Evolutionary conservation across 2,888 invertebrate species (phyloP), one percentile per base, ranked within the genome.

Genomic region (Copidosoma aretas): DNA sequence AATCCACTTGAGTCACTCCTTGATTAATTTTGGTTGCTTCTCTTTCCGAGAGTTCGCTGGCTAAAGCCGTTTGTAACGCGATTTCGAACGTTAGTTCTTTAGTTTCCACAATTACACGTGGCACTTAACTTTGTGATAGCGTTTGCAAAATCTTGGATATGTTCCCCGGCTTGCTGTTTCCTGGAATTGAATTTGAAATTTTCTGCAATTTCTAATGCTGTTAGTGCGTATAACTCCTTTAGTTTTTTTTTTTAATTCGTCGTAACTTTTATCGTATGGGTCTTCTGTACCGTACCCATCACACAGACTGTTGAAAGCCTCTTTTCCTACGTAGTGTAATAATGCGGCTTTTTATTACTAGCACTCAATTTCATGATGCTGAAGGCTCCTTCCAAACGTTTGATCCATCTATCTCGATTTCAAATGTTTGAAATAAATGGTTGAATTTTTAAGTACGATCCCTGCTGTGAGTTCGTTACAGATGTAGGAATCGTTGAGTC

Each of bases 321-420:
- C 22, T 10, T 41, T 21, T 10, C 59, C 59, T 5, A 59, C 17
- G 59, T 59, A 5, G 39, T 59, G 59, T 43, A 59, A 24, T 3
- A 59, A 19, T 46, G 5, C 10, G 41, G n/a, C 14, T 10, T 43
- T 10, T 46, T 41, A 21, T 43, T 17, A 1, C 41, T 10, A 22
- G 10, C 59, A 10, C 4, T n/a, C 14, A 59, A 15, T 19, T 59
- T 59, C 46, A 59, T 41, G 5, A 59, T 21, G 1, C 4, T 19
- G 24, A 59, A 59, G 5, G 43, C 59, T 5, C 59, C 59, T 59
- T 43, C 43, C 8, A 41, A 21, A 22, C 46, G 59, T 19, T 43
- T 22, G 3, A 43, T 43, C 59, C 59, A 41, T 3, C 59, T 2
- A 17, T 58, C 41, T 32, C 58, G 41, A 15, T 39, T n/a, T 12